Evolutionary conservation across 2,888 invertebrate species (phyloP).

Genomic region (Polydrusus tereticollis): DNA sequence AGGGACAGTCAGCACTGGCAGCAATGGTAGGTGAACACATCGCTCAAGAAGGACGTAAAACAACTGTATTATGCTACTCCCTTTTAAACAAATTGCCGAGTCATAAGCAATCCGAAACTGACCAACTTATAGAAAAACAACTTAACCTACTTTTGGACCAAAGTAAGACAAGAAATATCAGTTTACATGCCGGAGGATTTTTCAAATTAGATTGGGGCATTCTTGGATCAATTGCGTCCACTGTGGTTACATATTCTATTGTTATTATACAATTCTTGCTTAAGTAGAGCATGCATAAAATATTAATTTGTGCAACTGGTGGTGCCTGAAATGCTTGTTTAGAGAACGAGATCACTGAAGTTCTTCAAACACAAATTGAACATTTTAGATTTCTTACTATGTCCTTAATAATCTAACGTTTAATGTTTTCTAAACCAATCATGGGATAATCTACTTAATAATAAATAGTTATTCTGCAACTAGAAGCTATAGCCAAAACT

Average conservation of each 20-base stretch:
- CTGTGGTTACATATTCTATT: conserved; percentile 43
- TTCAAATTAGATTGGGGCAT: conserved; percentile 43
- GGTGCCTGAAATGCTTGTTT: too few species aligned
- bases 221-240: conserved; percentile 39
- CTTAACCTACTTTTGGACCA: not conserved
- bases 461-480: too few species aligned
- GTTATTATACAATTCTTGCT: conserved; percentile 43
- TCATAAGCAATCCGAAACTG: not conserved
- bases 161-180: not conserved
- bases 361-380: too few species aligned
- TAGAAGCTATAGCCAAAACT: too few species aligned
- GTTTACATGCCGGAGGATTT: conserved; percentile 47
- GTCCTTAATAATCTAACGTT: too few species aligned
- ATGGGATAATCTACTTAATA: too few species aligned
- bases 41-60: conserved; percentile 13
- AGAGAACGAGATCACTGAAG: too few species aligned
- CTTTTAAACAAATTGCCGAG: conserved; percentile 9
- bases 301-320: not conserved
- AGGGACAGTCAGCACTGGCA: conserved; percentile 26
- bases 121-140: not conserved
- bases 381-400: too few species aligned
- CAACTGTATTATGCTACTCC: conserved; percentile 17
- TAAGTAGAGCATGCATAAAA: conserved; percentile 2
- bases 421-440: too few species aligned
- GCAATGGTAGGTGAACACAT: conserved; percentile 29